phyloP scores from a whole-genome alignment of 2,888 invertebrate species.

The Cistogaster globosa region DNA sequence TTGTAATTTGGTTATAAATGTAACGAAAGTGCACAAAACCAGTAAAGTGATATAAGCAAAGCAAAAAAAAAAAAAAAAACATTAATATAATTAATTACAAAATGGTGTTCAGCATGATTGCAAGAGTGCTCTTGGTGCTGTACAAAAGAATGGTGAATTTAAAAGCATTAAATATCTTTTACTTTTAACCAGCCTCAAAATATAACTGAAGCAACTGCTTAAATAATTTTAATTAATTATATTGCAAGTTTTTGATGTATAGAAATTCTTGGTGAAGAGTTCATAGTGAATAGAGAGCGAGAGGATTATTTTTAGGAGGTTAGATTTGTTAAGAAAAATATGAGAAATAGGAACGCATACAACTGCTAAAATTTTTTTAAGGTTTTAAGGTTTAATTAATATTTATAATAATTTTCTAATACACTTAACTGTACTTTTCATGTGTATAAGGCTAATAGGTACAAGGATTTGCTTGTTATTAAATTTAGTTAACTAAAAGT shows the following conservation, averaged over 20 bases:
- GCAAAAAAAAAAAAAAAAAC: not conserved
- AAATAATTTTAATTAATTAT: conserved; percentile 45
- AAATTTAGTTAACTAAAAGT: conserved; percentile 63
- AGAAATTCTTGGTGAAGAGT: conserved; percentile 43
- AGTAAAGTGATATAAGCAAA: not conserved
- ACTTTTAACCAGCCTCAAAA: conserved; percentile 17
- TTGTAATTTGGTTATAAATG: not conserved
- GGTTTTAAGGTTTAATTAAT: conserved; percentile 33
- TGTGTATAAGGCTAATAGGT: conserved; percentile 42
- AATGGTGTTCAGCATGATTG: not conserved
- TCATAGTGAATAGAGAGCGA: conserved; percentile 60
- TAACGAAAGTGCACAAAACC: too few species aligned
- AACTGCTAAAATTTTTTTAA: conserved; percentile 57
- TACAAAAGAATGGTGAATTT: conserved; percentile 43
- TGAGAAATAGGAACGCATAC: conserved; percentile 63
- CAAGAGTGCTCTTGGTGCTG: conserved; percentile 18
- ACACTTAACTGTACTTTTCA: conserved; percentile 19
- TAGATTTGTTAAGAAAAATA: conserved; percentile 35
- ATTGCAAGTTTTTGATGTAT: conserved; percentile 39
- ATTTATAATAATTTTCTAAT: conserved; percentile 42
- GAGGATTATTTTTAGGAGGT: conserved; percentile 41
- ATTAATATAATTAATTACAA: not conserved
- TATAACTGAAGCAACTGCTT: conserved; percentile 71
- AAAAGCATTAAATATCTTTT: conserved; percentile 34
- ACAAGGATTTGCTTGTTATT: conserved; percentile 65